These are phyloP conservation scores for Boleophthalmus pectinirostris DNA, from an alignment of 2,113 vertebrate species.

Conservation along the genomic window DNA sequence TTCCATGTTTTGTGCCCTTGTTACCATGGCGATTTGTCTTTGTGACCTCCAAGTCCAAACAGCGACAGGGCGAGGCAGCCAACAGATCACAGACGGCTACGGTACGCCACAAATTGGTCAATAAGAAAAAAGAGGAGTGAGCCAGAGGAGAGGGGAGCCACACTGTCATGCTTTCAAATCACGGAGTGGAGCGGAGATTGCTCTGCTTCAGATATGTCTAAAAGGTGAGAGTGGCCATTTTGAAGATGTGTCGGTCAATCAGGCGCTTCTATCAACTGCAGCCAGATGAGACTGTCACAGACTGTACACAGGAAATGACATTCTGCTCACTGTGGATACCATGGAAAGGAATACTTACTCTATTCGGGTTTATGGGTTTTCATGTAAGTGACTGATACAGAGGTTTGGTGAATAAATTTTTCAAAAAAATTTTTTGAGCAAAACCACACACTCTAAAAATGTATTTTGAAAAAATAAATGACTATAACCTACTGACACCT, in stretches of 20 bases:
- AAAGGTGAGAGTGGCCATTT: slow-evolving; percentile 24
- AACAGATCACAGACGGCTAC: slow-evolving; percentile 14
- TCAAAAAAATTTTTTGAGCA: too few relatives aligned
- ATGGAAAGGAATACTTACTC: neutral
- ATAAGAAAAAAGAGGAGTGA: neutral
- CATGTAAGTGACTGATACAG: neutral
- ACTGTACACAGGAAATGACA: neutral
- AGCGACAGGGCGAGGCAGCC: slow-evolving; percentile 7
- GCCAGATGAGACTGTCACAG: slow-evolving; percentile 13
- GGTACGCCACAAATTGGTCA: slow-evolving; percentile 1
- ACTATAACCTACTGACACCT: too few relatives aligned
- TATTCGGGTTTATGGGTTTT: neutral
- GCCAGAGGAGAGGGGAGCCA: neutral
- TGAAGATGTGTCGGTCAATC: slow-evolving; percentile 14
- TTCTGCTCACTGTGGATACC: neutral
- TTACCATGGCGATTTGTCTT: slow-evolving; percentile 22
- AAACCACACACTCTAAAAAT: neutral
- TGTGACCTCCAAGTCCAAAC: slow-evolving; percentile 19
- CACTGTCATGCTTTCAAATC: slow-evolving; percentile 27
- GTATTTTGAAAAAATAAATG: too few relatives aligned
- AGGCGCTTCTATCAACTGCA: slow-evolving; percentile 7
- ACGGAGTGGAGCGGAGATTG: slow-evolving; percentile 20
- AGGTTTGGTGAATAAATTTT: neutral
- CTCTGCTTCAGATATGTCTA: neutral
- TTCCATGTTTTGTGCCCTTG: neutral